phyloP scores from a whole-genome alignment of 2,113 vertebrate species.

The Hydropotes inermis region DNA sequence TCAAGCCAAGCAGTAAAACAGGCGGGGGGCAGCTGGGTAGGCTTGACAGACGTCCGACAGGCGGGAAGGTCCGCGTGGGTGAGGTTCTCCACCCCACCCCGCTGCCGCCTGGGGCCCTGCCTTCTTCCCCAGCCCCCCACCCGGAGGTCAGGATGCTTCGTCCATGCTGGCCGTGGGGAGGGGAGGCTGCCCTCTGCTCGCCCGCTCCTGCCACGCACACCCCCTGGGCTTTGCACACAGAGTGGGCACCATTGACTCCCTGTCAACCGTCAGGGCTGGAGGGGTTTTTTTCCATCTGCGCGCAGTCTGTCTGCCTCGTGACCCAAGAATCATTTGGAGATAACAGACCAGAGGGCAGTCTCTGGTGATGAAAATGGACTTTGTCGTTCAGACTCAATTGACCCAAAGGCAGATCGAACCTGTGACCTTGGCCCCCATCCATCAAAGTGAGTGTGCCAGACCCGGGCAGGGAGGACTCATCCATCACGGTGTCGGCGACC shows the following conservation, averaged over 20 bases:
- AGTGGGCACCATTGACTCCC: background rate
- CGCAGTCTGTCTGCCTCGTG: background rate
- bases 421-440: constrained; percentile 19
- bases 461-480: background rate
- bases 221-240: background rate
- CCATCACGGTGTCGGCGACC: fast-evolving
- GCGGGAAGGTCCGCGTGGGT: background rate
- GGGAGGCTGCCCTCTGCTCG: background rate
- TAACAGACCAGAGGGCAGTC: constrained; percentile 41
- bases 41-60: fast-evolving
- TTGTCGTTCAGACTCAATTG: constrained; percentile 6
- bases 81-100: background rate
- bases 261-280: background rate
- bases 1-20: background rate
- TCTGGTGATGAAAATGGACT: constrained; percentile 19
- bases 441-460: background rate
- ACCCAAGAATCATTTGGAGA: constrained; percentile 17
- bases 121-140: background rate
- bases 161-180: background rate
- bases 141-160: background rate
- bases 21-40: background rate
- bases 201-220: background rate
- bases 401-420: constrained; percentile 36
- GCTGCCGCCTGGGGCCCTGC: background rate
- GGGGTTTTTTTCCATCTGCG: constrained; percentile 49